phyloP scores from a whole-genome alignment of 2,113 vertebrate species.

The Pica pica region DNA sequence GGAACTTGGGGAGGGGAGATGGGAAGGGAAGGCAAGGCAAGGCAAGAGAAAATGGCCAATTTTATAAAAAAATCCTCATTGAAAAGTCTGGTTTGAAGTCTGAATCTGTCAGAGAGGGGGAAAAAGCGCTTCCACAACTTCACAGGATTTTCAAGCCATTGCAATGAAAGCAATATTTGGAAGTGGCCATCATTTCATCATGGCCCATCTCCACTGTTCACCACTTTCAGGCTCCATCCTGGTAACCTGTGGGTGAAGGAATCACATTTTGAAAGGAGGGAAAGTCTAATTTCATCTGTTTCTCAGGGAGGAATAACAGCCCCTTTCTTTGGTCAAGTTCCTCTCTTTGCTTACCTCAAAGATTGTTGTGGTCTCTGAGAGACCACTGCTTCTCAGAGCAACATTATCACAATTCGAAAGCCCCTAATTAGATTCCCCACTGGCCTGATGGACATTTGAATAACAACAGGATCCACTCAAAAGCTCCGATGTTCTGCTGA shows the following conservation, averaged over 20 bases:
- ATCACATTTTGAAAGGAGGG: neutral
- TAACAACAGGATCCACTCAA: neutral
- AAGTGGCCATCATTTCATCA: neutral
- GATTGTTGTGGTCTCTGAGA: neutral
- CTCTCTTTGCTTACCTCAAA: neutral
- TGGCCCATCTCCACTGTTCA: neutral
- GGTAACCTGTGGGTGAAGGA: neutral
- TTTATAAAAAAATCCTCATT: neutral
- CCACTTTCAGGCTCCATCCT: neutral
- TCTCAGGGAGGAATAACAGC: neutral
- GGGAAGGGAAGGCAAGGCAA: too few relatives aligned
- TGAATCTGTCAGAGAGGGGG: neutral
- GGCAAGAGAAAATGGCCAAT: neutral
- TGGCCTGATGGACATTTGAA: neutral
- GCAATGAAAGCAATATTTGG: neutral
- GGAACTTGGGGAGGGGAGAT: accelerated
- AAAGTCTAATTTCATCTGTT: neutral
- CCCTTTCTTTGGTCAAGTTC: neutral
- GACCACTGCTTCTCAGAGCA: accelerated
- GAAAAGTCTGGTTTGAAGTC: neutral
- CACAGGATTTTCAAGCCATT: neutral
- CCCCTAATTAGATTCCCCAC: neutral
- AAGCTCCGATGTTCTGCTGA: neutral
- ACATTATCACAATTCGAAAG: neutral
- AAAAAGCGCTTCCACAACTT: neutral